These are phyloP conservation scores for Glomeris maerens DNA, from an alignment of 1,140 invertebrate genomes.

Conservation along the genomic window DNA sequence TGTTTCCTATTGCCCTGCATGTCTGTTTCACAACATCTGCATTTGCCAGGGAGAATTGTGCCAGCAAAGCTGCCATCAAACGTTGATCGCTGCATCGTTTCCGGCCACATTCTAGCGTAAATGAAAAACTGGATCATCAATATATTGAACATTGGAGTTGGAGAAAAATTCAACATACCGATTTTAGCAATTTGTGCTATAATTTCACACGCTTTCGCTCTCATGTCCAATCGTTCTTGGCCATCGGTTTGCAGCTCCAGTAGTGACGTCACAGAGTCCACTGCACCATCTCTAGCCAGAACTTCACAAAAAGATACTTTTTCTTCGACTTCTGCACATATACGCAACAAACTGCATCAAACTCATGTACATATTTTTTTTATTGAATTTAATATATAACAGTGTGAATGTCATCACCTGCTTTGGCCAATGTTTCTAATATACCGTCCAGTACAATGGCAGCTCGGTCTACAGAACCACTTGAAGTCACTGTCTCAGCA, in stretches of 20 bases:
- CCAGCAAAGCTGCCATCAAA: constrained; percentile 23
- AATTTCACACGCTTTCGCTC: too few species aligned
- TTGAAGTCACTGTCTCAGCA: neutral
- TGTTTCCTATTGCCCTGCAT: constrained; percentile 67
- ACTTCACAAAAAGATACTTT: too few species aligned
- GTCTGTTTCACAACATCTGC: constrained; percentile 40
- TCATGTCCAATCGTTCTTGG: too few species aligned
- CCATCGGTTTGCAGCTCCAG: too few species aligned
- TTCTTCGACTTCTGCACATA: too few species aligned
- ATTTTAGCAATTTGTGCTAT: neutral
- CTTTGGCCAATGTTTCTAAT: neutral
- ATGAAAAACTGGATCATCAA: neutral
- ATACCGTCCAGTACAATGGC: neutral
- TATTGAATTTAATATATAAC: too few species aligned
- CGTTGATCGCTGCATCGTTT: constrained; percentile 24
- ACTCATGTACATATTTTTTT: too few species aligned
- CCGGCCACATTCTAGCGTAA: constrained; percentile 23
- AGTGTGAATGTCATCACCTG: too few species aligned
- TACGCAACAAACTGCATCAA: too few species aligned
- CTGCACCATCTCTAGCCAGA: too few species aligned
- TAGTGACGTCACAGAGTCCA: constrained; percentile 3
- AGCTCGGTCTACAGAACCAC: constrained; percentile 6
- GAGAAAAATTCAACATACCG: neutral
- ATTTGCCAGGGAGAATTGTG: constrained; percentile 22
- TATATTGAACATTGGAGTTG: neutral